These are phyloP conservation scores for Periophthalmodon schlosseri DNA, from an alignment of 2,113 vertebrate genomes.

Conservation along the genomic window DNA sequence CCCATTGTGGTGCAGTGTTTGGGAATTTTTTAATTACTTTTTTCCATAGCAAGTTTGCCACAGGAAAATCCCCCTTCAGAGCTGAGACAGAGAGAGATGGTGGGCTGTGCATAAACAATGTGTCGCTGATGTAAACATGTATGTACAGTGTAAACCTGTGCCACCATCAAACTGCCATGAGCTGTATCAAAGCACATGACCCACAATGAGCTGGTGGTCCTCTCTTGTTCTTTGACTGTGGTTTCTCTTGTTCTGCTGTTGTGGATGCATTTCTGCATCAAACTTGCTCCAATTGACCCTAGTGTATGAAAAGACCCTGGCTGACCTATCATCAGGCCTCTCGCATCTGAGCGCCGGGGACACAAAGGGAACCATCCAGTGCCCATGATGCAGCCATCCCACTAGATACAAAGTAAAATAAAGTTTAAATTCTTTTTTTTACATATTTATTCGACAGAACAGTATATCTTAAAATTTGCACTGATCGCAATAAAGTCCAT, in stretches of 20 bases:
- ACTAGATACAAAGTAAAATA: too few species aligned
- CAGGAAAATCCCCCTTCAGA: conserved; percentile 79
- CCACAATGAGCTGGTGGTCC: conserved; percentile 66
- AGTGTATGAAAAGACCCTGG: background rate
- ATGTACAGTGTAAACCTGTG: conserved; percentile 66
- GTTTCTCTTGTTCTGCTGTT: conserved; percentile 72
- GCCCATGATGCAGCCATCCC: conserved; percentile 30
- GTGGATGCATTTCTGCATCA: conserved; percentile 64
- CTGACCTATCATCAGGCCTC: background rate
- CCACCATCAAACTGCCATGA: conserved; percentile 72
- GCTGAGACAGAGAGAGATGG: conserved; percentile 55
- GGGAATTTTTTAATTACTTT: conserved; percentile 80
- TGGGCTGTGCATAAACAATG: conserved; percentile 68
- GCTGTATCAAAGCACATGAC: conserved; percentile 69
- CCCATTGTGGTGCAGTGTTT: conserved; percentile 76
- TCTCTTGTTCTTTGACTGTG: conserved; percentile 54
- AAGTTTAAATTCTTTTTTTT: too few species aligned
- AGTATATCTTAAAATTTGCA: background rate
- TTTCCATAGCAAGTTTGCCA: conserved; percentile 71
- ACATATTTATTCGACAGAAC: too few species aligned
- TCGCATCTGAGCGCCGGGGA: conserved; percentile 43
- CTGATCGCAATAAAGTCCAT: background rate
- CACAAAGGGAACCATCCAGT: conserved; percentile 54
- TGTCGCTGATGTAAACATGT: conserved; percentile 62
- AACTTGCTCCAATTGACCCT: conserved; percentile 49